Conservation (phyloP, 1,140 invertebrate species). For the Caerostris darwini region DNA sequence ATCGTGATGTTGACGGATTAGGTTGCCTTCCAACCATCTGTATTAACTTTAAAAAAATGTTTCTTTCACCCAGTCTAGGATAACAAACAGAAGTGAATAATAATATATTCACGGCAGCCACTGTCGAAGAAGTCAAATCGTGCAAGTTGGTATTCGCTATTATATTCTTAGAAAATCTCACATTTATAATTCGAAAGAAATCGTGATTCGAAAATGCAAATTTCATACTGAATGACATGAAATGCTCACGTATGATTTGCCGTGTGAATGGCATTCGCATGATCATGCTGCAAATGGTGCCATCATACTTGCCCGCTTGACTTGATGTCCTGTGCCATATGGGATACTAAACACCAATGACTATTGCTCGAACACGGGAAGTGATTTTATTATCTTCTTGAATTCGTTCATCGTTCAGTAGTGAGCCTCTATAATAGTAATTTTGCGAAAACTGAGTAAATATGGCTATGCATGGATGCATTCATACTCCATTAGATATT, state of each 20-base stretch:
- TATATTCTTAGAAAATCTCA: background rate
- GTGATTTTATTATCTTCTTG: background rate
- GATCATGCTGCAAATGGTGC: background rate
- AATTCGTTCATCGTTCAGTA: background rate
- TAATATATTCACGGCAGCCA: background rate
- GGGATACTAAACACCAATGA: background rate
- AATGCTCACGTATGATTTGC: background rate
- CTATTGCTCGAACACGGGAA: background rate
- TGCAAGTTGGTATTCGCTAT: background rate
- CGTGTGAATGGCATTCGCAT: conserved; percentile 1
- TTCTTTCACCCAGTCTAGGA: background rate
- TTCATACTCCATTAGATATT: background rate
- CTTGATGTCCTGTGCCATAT: background rate
- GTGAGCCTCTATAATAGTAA: background rate
- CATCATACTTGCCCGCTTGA: background rate
- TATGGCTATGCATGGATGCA: background rate
- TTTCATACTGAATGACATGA: background rate
- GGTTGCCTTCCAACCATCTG: background rate
- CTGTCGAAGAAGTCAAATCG: too few relatives aligned
- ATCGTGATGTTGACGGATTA: background rate
- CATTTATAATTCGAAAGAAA: background rate
- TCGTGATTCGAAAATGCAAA: conserved; percentile 13
- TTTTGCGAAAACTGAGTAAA: background rate
- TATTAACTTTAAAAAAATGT: background rate
- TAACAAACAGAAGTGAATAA: background rate